Percentiles rank a stretch among this genome's conserved stretches.
phyloP scores from a whole-genome alignment of 2,888 invertebrate genomes.

The Anthrax anthrax region DNA sequence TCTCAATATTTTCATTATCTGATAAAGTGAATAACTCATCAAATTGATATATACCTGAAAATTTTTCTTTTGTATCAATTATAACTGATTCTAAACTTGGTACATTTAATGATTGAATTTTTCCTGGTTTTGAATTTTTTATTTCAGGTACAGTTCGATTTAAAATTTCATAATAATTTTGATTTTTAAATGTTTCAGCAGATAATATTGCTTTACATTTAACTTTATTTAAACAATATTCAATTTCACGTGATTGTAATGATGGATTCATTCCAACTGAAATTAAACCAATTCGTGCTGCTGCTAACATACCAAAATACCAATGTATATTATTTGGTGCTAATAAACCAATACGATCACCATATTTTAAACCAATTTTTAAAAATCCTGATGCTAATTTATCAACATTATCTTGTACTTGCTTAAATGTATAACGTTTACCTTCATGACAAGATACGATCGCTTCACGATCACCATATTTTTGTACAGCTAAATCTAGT shows the following conservation, averaged over 20 bases:
- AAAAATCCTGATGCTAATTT: slow-evolving; percentile 54
- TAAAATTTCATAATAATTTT: slow-evolving; percentile 53
- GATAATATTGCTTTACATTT: slow-evolving; percentile 50
- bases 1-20: slow-evolving; percentile 15
- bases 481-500: slow-evolving; percentile 37
- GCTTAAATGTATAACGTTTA: slow-evolving; percentile 37
- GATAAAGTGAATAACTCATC: slow-evolving; percentile 30
- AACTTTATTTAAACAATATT: slow-evolving; percentile 58
- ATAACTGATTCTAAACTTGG: slow-evolving; percentile 44
- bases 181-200: slow-evolving; percentile 44
- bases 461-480: slow-evolving; percentile 42
- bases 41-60: slow-evolving; percentile 36
- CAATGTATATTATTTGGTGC: slow-evolving; percentile 65
- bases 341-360: slow-evolving; percentile 68
- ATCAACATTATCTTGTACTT: slow-evolving; percentile 41
- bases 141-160: slow-evolving; percentile 45
- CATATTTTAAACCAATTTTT: slow-evolving; percentile 50
- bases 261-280: slow-evolving; percentile 66
- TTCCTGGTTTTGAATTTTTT: slow-evolving; percentile 30
- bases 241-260: slow-evolving; percentile 52
- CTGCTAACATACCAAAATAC: slow-evolving; percentile 55
- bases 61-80: slow-evolving; percentile 36
- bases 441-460: slow-evolving; percentile 42
- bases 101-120: slow-evolving; percentile 33
- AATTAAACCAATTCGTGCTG: slow-evolving; percentile 55